These are phyloP conservation scores for Synanceia verrucosa DNA, from an alignment of 2,797 vertebrate species.

Conservation along the genomic window DNA sequence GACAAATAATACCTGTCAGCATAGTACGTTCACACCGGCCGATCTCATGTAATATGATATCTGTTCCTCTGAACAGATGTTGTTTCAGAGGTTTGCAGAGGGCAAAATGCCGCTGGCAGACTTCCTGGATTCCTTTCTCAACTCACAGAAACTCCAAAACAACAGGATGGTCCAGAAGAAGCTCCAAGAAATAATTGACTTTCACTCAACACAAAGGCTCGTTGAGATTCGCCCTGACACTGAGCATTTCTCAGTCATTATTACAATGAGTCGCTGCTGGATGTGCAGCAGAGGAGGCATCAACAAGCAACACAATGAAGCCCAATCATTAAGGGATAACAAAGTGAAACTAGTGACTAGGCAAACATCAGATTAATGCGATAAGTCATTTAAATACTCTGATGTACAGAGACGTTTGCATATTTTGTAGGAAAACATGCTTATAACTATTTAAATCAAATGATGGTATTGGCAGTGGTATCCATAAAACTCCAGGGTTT, in stretches of 20 bases:
- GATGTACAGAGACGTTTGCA: background rate
- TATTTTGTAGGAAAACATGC: background rate
- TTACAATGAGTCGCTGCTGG: conserved; percentile 21
- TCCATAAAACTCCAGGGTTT: background rate
- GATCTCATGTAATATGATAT: background rate
- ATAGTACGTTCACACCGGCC: background rate
- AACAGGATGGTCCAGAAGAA: conserved; percentile 57
- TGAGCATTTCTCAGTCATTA: background rate
- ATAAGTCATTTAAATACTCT: too few relatives aligned
- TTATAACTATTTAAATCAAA: background rate
- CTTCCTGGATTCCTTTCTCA: conserved; percentile 62
- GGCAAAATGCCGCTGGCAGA: conserved; percentile 35
- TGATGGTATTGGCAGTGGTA: background rate
- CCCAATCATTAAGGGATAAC: background rate
- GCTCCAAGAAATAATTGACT: conserved; percentile 43
- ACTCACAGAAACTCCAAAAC: conserved; percentile 51
- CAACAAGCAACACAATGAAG: conserved; percentile 35
- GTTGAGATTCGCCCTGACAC: background rate
- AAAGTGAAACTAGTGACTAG: background rate
- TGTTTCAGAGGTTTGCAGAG: conserved; percentile 61
- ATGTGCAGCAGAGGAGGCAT: conserved; percentile 22
- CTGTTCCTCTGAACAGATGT: conserved; percentile 44
- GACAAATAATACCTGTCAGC: background rate
- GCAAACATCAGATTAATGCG: background rate
- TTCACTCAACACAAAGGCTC: background rate